These are phyloP conservation scores for Dromiciops gliroides DNA, from an alignment of 2,113 vertebrate genomes.

Conservation along the genomic window DNA sequence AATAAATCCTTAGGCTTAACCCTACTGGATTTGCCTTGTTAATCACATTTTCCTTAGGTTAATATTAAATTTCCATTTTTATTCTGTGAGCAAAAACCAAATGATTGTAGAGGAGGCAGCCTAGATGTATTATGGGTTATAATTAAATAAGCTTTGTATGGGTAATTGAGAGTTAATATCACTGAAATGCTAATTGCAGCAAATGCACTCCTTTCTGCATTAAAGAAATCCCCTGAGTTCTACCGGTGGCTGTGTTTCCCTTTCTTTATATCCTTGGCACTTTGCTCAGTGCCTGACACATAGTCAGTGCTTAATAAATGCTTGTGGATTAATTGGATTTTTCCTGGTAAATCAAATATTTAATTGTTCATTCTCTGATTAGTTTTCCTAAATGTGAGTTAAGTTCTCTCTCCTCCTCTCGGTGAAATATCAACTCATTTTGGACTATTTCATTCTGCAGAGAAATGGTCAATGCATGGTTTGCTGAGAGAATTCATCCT, in stretches of 20 bases:
- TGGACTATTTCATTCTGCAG: slow-evolving; percentile 80
- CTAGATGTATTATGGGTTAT: background rate
- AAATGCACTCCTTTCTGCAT: background rate
- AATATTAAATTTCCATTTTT: background rate
- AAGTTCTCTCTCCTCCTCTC: background rate
- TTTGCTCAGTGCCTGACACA: background rate
- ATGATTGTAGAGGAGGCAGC: background rate
- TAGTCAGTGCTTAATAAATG: background rate
- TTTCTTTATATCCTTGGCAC: background rate
- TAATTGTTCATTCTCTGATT: background rate
- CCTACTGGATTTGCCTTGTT: background rate
- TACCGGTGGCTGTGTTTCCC: background rate
- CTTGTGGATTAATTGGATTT: background rate
- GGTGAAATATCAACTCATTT: background rate
- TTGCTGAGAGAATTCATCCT: slow-evolving; percentile 95
- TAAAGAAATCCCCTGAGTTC: background rate
- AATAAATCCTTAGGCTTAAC: slow-evolving; percentile 13
- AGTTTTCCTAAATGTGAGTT: background rate
- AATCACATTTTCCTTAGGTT: background rate
- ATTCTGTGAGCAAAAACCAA: background rate
- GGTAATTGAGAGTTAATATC: background rate
- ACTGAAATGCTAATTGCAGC: background rate
- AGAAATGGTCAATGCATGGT: slow-evolving; percentile 99
- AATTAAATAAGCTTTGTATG: background rate
- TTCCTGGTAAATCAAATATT: background rate